Base-by-base conservation (phyloP, 2,797 vertebrate species). In the Smutsia temminckii region DNA sequence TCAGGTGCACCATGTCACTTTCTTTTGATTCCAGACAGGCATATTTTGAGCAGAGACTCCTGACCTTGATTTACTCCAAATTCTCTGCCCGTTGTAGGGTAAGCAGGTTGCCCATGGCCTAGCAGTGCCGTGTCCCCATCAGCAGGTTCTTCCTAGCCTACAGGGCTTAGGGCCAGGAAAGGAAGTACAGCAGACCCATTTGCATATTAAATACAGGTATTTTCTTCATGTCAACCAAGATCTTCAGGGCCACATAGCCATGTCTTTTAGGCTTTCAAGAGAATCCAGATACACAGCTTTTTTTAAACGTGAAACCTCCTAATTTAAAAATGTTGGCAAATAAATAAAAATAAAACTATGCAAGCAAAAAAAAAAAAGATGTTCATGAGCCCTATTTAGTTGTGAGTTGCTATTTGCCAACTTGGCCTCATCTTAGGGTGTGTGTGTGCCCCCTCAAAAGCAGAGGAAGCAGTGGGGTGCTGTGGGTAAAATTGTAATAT, bases 1-100 rank as follows among this genome's bases (percentile, higher is more conserved):
- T 91, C 88, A 96, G 49, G 86, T 89, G 69, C 11, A 55, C 59
- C 61, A 55, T 46, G 66, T 74, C 55, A 64, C 64, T 53, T 81
- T 49, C 51, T 55, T 95, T 96, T 89, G 34, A 83, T 59, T 71
- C 17, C 57, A 84, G 64, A 40, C 57, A 4, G 6, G 5, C 6
- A 17, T 71, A 16, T 72, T 68, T n/a, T 51, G 32, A 90, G 55
- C 23, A 66, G 23, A 83, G 34, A 87, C 59, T 53, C 20, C 27
- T 29, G 21, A 59, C 88, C 80, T 32, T 0, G 3, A 40, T 63
- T 75, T 55, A 51, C 79, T 63, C 71, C 55, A 63, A 34, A 59
- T 12, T 18, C 46, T 46, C 46, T 46, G 46, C 46, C 46, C 46
- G 46, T 46, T 46, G 46, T 46, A 46, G 46, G 10, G 46, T 46